Base-by-base conservation (phyloP, 30 jellyfish, hydroid and myxozoan species). In the Clytia hemisphaerica region DNA sequence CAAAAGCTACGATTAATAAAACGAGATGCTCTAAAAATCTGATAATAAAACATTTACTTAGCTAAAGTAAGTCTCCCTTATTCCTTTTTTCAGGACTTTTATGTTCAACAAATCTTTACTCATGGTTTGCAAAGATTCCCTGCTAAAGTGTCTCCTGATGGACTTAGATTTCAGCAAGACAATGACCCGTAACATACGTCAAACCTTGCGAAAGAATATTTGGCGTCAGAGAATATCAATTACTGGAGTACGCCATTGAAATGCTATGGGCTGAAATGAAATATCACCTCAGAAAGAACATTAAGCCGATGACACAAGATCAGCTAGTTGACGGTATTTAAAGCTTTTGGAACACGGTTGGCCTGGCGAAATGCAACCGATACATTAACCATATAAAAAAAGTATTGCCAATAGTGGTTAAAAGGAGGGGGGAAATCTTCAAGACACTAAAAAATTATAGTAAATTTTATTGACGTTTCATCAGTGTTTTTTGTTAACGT, bases 101-200 rank as follows among this genome's bases (percentile, higher is more conserved):
- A 7, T 21, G 65, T 50, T 50, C 28, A 50, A 21, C 28, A 50
- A 28, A 50, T 50, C 6, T 28, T 50, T 6, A 14, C 14, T 6
- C 14, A 50, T 28, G 14, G 65, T 28, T 21, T 50, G 10, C 14
- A 50, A 21, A 10, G 10, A 9, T 50, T 28, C 14, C 65, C 22
- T 21, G 65, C 14, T 6, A 7, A 28, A 28, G 14, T 50, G 65
- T 50, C 15, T 21, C 65, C 65, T 7, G 65, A 50, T 6, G 65
- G 65, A 14, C 65, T 9, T 50, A 15, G 65, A 6, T 50, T 50
- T 21, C 65, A 50, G 65, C 65, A 50, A 28, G 65, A 50, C 27
- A 50, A 50, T 21, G 65, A 50, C 27, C 65, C 65, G 22, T 9
- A 14, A 28, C 65, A 50, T 21, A 50, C 65, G 22, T 50, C 65